phyloP scores from a whole-genome alignment of 2,113 vertebrate genomes.

The Alces alces region DNA sequence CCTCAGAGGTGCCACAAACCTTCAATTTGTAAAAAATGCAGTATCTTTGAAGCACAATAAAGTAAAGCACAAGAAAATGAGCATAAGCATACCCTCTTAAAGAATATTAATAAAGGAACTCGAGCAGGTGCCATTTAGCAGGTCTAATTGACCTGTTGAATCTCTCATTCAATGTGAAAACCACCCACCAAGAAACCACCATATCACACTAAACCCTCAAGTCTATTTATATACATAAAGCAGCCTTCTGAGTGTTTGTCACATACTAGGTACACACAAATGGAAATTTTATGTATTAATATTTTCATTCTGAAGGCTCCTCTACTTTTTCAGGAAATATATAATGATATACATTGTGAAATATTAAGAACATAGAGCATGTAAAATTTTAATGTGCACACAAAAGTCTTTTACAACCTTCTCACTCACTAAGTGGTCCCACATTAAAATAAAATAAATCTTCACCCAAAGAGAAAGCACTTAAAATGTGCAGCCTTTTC shows the following conservation, averaged over 20 bases:
- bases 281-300: not conserved
- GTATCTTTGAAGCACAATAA: not conserved
- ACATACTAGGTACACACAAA: not conserved
- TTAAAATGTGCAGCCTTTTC: slow-evolving; percentile 51
- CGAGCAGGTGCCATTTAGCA: slow-evolving; percentile 1
- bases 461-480: slow-evolving; percentile 55
- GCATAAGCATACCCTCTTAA: not conserved
- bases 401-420: slow-evolving; percentile 73
- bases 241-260: not conserved
- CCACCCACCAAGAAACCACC: not conserved
- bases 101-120: not conserved
- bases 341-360: slow-evolving; percentile 61
- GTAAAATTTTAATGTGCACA: slow-evolving; percentile 71
- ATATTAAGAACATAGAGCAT: slow-evolving; percentile 71
- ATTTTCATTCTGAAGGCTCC: not conserved
- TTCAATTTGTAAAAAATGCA: not conserved
- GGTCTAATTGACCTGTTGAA: slow-evolving; percentile 2
- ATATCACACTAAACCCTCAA: not conserved
- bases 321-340: slow-evolving; percentile 47
- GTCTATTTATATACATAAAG: not conserved
- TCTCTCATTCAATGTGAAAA: slow-evolving; percentile 50
- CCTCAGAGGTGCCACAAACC: not conserved
- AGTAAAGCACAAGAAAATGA: not conserved
- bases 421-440: slow-evolving; percentile 68
- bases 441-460: slow-evolving; percentile 78